phyloP scores from a whole-genome alignment of 1,140 invertebrate species.

The Steinernema feltiae region DNA sequence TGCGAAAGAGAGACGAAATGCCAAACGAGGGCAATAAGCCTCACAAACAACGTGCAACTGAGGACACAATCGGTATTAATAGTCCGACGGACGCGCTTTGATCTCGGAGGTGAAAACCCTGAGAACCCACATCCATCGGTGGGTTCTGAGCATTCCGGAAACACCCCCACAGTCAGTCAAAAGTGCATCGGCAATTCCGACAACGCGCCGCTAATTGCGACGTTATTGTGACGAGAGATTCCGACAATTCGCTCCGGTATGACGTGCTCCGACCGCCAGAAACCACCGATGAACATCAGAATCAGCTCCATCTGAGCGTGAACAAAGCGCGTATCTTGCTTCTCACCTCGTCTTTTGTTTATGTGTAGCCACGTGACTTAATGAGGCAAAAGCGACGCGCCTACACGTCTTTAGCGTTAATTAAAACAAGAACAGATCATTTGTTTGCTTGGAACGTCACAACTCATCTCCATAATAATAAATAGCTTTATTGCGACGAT shows the following conservation, averaged over 20 bases:
- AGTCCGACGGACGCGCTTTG: no score
- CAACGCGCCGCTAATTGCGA: background rate
- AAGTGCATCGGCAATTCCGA: background rate
- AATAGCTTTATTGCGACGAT: slow-evolving; percentile 11
- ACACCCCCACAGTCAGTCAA: background rate
- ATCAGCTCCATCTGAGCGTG: no score
- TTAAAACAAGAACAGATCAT: no score
- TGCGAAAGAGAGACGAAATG: background rate
- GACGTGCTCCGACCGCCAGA: background rate
- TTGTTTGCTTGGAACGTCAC: background rate
- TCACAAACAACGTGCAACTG: background rate
- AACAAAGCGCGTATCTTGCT: background rate
- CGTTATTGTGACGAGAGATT: background rate
- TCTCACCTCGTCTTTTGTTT: background rate
- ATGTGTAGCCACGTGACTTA: background rate
- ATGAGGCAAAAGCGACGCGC: background rate
- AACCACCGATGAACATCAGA: background rate
- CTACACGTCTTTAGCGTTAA: background rate
- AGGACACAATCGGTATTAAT: no score
- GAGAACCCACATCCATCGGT: background rate
- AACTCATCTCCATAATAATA: background rate
- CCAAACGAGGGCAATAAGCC: background rate
- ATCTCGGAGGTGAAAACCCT: background rate
- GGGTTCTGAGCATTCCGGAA: background rate
- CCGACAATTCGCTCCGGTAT: background rate